A percentile compares a stretch with the other conserved stretches of the same genome.
These are phyloP conservation scores for Clostera curtula DNA, from an alignment of 2,888 invertebrate species.

Conservation along the genomic window DNA sequence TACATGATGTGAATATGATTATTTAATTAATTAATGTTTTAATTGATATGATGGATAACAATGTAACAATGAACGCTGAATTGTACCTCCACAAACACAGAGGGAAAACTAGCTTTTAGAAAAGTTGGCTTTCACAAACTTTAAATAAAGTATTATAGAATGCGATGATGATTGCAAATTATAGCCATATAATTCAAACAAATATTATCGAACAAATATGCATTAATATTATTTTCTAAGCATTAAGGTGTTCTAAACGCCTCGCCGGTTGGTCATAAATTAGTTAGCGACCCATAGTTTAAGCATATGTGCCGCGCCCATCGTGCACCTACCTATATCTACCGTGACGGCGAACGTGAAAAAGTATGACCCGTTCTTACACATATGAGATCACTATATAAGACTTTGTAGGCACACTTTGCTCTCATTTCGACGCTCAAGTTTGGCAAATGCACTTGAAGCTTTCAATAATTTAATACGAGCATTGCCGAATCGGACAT, in stretches of 20 bases:
- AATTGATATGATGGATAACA: too few relatives aligned
- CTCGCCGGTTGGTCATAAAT: constrained; percentile 15
- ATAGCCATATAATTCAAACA: too few relatives aligned
- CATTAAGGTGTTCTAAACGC: constrained; percentile 15
- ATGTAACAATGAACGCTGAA: too few relatives aligned
- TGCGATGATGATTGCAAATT: too few relatives aligned
- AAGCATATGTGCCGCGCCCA: constrained; percentile 57
- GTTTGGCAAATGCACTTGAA: constrained; percentile 62
- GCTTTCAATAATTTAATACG: constrained; percentile 27
- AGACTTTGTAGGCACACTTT: constrained; percentile 62
- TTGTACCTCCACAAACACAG: too few relatives aligned
- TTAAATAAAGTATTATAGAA: too few relatives aligned
- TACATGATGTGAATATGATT: too few relatives aligned
- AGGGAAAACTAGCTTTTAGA: too few relatives aligned
- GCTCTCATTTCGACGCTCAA: constrained; percentile 71
- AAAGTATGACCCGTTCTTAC: constrained; percentile 72
- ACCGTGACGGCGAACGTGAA: constrained; percentile 61
- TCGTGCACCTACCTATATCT: constrained; percentile 20
- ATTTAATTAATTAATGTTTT: too few relatives aligned
- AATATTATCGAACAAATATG: too few relatives aligned
- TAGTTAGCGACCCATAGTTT: constrained; percentile 24
- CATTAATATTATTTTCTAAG: constrained; percentile 5
- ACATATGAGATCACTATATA: constrained; percentile 72
- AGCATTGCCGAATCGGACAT: constrained; percentile 16
- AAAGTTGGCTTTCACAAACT: too few relatives aligned